Evolutionary conservation across 2,797 vertebrate genomes (phyloP).

Genomic region (Catharus ustulatus): DNA sequence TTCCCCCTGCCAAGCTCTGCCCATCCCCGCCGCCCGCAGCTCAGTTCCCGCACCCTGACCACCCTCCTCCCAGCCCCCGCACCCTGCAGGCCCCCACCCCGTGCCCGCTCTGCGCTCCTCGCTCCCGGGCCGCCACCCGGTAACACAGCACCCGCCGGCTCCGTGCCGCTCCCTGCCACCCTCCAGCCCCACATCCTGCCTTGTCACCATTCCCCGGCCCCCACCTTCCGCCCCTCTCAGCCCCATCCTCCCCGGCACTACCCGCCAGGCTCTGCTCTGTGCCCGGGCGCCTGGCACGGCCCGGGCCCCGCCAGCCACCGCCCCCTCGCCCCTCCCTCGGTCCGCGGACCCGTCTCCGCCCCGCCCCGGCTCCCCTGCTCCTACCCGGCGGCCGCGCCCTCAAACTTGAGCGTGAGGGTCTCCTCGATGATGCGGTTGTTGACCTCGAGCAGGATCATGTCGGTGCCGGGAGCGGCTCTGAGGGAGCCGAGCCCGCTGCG

Average conservation of each 20-base stretch:
- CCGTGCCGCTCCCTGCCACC: background rate
- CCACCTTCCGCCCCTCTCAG: background rate
- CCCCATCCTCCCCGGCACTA: background rate
- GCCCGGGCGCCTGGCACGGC: background rate
- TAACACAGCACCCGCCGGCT: background rate
- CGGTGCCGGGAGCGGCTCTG: slow-evolving; percentile 66
- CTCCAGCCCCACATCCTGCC: background rate
- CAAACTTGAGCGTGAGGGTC: slow-evolving; percentile 93
- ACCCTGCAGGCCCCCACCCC: background rate
- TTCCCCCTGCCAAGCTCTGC: background rate
- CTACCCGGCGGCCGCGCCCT: slow-evolving; percentile 94
- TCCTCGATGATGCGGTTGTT: slow-evolving; percentile 98
- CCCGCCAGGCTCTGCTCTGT: background rate
- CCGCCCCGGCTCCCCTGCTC: background rate
- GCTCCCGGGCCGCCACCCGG: background rate
- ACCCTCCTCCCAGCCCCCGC: no score
- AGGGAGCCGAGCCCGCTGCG: slow-evolving; percentile 39
- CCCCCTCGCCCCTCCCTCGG: slow-evolving; percentile 1
- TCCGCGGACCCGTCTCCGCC: background rate
- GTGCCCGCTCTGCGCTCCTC: background rate
- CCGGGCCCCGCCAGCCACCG: background rate
- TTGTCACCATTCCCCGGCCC: background rate
- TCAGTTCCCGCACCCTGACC: no score
- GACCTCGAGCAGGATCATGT: slow-evolving; percentile 98
- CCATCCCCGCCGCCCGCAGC: background rate